Conservation (phyloP, 2,113 vertebrate genomes). For the Anguilla rostrata region DNA sequence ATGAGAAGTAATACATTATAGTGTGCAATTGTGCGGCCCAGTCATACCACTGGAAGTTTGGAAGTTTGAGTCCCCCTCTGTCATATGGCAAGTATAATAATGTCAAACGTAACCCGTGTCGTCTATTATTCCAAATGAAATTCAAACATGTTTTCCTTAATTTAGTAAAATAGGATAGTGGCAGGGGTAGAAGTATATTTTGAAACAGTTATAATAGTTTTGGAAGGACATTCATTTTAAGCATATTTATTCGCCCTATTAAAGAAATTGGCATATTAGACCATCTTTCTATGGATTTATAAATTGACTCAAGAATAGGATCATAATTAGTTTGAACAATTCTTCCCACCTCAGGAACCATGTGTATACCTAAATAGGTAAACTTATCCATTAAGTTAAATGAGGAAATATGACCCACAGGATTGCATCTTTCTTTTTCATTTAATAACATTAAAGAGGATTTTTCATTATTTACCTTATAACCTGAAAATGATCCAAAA, state of each 20-base stretch:
- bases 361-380: not conserved
- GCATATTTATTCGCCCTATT: constrained; percentile 12
- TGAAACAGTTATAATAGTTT: constrained; percentile 16
- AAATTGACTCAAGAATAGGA: not conserved
- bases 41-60: constrained; percentile 25
- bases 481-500: not conserved
- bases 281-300: constrained; percentile 1
- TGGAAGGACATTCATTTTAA: not conserved
- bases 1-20: constrained; percentile 12
- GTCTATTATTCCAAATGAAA: not conserved
- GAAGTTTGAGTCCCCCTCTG: not conserved
- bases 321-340: not conserved
- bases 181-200: not conserved
- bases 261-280: constrained; percentile 11
- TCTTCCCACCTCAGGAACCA: not conserved
- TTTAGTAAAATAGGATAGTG: not conserved
- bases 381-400: not conserved
- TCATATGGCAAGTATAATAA: constrained; percentile 17
- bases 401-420: not conserved
- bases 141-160: not conserved
- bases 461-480: not conserved
- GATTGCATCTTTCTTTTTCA: not conserved
- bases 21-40: constrained; percentile 21
- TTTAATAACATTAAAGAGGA: not conserved
- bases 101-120: not conserved